Conservation (phyloP, 2,797 vertebrate genomes). For the Acanthurus lineatus region DNA sequence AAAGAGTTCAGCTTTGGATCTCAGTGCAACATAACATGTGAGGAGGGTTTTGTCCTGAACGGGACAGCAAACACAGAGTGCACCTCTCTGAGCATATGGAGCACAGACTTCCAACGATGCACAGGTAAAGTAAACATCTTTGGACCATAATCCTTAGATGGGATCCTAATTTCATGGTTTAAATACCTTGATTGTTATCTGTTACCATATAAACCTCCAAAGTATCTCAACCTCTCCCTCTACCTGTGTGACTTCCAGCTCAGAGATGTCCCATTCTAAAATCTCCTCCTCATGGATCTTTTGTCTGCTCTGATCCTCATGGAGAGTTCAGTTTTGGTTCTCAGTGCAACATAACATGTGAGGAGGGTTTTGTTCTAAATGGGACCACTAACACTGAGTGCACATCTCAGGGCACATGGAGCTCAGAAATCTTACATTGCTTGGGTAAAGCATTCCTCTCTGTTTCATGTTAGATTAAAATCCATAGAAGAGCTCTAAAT, state of each 20-base stretch:
- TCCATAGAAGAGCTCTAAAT: background rate
- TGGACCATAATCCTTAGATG: background rate
- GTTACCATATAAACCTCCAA: too few relatives aligned
- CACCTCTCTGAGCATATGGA: conserved; percentile 60
- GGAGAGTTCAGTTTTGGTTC: conserved; percentile 68
- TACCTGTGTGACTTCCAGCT: conserved; percentile 38
- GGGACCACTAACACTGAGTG: conserved; percentile 58
- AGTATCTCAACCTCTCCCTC: background rate
- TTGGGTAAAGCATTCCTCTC: background rate
- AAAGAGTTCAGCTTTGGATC: conserved; percentile 68
- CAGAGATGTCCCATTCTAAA: conserved; percentile 44
- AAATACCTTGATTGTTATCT: background rate
- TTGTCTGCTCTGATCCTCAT: conserved; percentile 56
- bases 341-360: conserved; percentile 62
- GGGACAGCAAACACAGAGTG: conserved; percentile 57
- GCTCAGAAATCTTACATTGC: background rate
- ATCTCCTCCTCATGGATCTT: conserved; percentile 38
- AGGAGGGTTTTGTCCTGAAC: conserved; percentile 57
- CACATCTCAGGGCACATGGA: conserved; percentile 60
- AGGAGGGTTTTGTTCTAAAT: conserved; percentile 56
- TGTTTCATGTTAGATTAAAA: too few relatives aligned
- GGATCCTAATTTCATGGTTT: background rate
- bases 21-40: conserved; percentile 62
- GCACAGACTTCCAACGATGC: background rate
- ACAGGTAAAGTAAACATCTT: background rate